A percentile compares a stretch with the other conserved stretches of the same genome.
Conservation (phyloP, 2,113 vertebrate species). For the Noctilio leporinus region DNA sequence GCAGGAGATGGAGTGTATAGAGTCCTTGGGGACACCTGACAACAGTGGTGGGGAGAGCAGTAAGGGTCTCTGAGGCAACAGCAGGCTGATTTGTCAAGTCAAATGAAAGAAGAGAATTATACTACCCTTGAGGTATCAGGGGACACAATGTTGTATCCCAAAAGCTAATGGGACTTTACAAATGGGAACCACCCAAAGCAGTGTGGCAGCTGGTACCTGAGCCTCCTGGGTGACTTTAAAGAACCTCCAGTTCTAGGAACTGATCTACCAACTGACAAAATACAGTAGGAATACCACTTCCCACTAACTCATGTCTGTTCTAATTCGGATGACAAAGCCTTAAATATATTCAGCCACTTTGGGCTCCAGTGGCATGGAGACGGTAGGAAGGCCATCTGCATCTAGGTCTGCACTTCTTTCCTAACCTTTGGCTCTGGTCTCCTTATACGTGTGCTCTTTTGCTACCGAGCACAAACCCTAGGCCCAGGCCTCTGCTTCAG, state of each 20-base stretch:
- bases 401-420: not conserved
- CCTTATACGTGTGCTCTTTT: not conserved
- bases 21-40: not conserved
- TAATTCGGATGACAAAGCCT: not conserved
- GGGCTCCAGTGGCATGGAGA: not conserved
- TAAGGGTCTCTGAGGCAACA: not conserved
- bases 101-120: not conserved
- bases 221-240: not conserved
- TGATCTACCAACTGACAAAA: not conserved
- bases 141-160: not conserved
- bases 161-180: not conserved
- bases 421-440: not conserved
- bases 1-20: not conserved
- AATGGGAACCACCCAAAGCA: not conserved
- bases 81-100: not conserved
- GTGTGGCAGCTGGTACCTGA: not conserved
- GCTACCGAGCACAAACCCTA: constrained; percentile 79
- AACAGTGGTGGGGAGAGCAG: too few species aligned
- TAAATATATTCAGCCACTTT: not conserved
- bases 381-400: not conserved
- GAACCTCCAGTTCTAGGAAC: not conserved
- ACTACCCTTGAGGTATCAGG: not conserved
- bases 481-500: constrained; percentile 72
- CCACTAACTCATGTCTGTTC: not conserved
- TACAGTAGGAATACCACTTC: not conserved